A percentile compares a stretch with the other conserved stretches of the same genome.
These are phyloP conservation scores for Ostrea edulis DNA, from an alignment of 1,140 invertebrate genomes.

Conservation along the genomic window DNA sequence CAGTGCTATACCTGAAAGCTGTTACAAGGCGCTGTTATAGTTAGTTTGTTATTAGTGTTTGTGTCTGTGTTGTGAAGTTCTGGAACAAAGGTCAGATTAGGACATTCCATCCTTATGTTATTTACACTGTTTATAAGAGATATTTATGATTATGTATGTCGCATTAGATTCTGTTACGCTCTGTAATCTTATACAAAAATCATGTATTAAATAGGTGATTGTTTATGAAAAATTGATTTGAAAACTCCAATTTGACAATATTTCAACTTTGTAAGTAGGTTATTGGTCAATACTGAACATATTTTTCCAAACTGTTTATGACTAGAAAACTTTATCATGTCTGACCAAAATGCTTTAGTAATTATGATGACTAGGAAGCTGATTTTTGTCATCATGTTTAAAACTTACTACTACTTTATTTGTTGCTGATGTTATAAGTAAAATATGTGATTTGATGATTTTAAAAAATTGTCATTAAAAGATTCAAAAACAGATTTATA, in stretches of 20 bases:
- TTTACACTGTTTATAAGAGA: neutral
- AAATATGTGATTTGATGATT: slow-evolving; percentile 2
- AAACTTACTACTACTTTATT: neutral
- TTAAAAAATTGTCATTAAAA: neutral
- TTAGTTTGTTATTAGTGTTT: neutral
- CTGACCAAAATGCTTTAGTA: neutral
- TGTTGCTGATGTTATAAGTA: slow-evolving; percentile 18
- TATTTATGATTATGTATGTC: neutral
- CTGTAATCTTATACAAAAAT: neutral
- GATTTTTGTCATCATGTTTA: slow-evolving; percentile 1
- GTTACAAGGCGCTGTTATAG: slow-evolving; percentile 25
- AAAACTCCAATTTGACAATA: neutral
- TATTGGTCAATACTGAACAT: neutral
- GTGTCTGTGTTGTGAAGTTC: slow-evolving; percentile 20
- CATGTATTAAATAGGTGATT: no score
- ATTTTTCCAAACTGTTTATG: neutral
- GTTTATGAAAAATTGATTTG: neutral
- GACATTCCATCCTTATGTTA: slow-evolving; percentile 2
- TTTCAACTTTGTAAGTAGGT: neutral
- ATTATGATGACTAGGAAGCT: neutral
- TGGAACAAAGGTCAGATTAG: neutral
- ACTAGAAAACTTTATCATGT: neutral
- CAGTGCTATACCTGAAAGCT: neutral
- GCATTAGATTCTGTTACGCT: neutral
- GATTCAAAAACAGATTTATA: neutral